phyloP scores from a whole-genome alignment of 2,888 invertebrate species.

The Oegoconia quadripuncta region DNA sequence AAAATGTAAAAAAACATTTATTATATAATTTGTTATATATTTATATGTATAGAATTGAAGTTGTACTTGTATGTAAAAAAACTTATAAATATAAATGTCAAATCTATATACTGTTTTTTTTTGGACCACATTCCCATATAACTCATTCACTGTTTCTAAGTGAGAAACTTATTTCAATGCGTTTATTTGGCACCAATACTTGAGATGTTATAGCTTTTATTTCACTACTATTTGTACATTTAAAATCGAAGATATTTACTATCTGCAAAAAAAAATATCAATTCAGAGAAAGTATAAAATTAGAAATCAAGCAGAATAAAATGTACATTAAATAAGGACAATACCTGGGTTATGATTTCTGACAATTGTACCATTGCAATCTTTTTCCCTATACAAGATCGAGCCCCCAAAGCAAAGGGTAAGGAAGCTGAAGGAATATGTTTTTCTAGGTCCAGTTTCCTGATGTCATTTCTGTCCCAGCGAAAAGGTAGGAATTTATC shows the following conservation, averaged over 20 bases:
- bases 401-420: conserved; percentile 90
- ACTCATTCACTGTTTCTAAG: conserved; percentile 26
- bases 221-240: conserved; percentile 61
- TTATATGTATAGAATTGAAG: too few species aligned
- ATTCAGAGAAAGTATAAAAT: background rate
- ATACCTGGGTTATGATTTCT: conserved; percentile 82
- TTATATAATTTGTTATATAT: too few species aligned
- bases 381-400: conserved; percentile 91
- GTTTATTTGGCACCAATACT: conserved; percentile 77
- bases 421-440: conserved; percentile 83
- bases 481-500: conserved; percentile 85
- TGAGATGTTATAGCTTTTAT: conserved; percentile 75
- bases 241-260: conserved; percentile 71
- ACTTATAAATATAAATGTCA: too few species aligned
- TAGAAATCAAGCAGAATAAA: background rate
- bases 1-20: too few species aligned
- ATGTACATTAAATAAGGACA: background rate
- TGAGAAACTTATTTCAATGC: conserved; percentile 42
- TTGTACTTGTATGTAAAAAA: too few species aligned
- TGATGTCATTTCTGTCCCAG: conserved; percentile 82
- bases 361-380: conserved; percentile 88
- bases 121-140: conserved; percentile 11
- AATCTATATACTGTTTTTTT: too few species aligned
- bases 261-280: conserved; percentile 62
- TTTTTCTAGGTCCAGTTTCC: conserved; percentile 57